Percentiles rank a stretch among this genome's conserved stretches.
These are phyloP conservation scores for Peromyscus leucopus DNA, from an alignment of 2,113 vertebrate genomes.

Conservation along the genomic window DNA sequence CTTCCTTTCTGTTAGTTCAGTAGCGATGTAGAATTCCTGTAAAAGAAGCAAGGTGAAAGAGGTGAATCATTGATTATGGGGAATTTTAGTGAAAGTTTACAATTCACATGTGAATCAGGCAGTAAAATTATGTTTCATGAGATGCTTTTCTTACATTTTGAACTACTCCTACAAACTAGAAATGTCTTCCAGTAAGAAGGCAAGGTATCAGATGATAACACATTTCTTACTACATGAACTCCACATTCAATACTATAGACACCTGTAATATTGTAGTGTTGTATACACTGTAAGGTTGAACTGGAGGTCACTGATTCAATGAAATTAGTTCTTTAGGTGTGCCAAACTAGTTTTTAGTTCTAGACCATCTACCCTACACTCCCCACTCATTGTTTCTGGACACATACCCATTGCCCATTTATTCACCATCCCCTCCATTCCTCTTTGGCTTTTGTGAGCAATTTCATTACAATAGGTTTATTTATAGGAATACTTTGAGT, in stretches of 20 bases:
- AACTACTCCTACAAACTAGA: background rate
- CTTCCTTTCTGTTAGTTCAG: background rate
- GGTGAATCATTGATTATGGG: background rate
- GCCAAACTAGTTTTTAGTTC: background rate
- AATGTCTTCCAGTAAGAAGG: background rate
- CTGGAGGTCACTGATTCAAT: background rate
- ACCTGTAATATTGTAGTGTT: background rate
- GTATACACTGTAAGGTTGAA: background rate
- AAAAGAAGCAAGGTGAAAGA: background rate
- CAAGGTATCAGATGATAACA: background rate
- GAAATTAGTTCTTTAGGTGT: background rate
- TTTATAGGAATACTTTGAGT: background rate
- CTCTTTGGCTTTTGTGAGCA: background rate
- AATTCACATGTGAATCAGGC: background rate
- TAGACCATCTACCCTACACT: rapidly evolving
- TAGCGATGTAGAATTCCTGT: background rate
- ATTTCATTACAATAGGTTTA: background rate
- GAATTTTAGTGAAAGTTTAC: background rate
- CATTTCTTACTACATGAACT: background rate
- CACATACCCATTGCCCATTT: background rate
- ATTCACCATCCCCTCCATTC: background rate
- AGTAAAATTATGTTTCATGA: background rate
- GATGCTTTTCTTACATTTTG: background rate
- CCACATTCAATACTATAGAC: background rate
- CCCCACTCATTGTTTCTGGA: background rate